Evolutionary conservation across 2,797 vertebrate species (phyloP).

Genomic region (Gouania willdenowi): DNA sequence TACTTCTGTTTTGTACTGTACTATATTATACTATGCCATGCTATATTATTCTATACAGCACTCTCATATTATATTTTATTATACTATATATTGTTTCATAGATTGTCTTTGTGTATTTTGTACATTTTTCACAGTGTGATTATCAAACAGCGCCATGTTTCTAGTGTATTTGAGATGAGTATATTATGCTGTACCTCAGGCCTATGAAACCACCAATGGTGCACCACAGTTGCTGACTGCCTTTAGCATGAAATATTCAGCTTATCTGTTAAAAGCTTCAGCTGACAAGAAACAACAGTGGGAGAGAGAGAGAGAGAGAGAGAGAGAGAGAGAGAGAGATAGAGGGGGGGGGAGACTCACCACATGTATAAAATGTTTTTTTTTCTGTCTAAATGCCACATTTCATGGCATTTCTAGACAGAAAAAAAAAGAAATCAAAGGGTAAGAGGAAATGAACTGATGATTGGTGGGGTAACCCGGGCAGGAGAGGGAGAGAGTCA

Average conservation of each 20-base stretch:
- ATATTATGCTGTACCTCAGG: background rate
- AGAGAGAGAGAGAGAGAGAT: no score
- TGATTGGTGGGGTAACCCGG: conserved; percentile 4
- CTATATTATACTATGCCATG: background rate
- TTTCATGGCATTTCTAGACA: background rate
- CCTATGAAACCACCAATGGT: conserved; percentile 27
- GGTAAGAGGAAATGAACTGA: conserved; percentile 3
- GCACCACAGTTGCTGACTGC: conserved; percentile 25
- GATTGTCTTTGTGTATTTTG: no score
- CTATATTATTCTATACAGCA: background rate
- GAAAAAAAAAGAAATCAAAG: background rate
- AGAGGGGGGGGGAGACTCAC: no score
- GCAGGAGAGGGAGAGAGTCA: background rate
- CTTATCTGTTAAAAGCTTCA: conserved; percentile 52
- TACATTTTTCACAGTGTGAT: no score
- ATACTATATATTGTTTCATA: no score
- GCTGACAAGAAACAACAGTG: conserved; percentile 12
- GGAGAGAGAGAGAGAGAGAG: background rate
- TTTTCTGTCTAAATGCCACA: background rate
- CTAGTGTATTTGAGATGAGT: no score
- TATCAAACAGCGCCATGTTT: no score
- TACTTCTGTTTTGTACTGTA: background rate
- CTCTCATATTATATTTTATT: no score
- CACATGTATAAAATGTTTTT: no score
- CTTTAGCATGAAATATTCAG: conserved; percentile 74